A percentile compares a stretch with the other conserved stretches of the same genome.
Evolutionary conservation across 2,888 invertebrate species (phyloP).

Genomic region (Coleophora deauratella): DNA sequence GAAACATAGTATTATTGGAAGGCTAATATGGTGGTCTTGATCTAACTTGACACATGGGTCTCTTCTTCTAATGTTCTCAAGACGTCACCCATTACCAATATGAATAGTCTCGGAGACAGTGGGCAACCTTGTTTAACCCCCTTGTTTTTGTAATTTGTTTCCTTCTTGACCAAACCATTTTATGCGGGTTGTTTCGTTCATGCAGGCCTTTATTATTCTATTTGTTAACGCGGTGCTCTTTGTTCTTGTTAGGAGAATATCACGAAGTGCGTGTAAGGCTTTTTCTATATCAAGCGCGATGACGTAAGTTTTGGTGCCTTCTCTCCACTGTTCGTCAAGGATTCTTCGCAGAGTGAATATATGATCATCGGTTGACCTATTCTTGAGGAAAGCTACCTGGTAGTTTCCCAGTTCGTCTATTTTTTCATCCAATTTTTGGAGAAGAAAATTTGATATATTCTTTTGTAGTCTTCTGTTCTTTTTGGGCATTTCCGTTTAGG

Average conservation of each 20-base stretch:
- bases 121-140: too few species aligned
- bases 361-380: conserved; percentile 3
- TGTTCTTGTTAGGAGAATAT: background rate
- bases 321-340: background rate
- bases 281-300: background rate
- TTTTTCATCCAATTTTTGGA: too few species aligned
- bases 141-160: too few species aligned
- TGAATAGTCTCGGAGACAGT: too few species aligned
- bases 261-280: background rate
- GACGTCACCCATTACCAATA: too few species aligned
- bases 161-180: background rate
- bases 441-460: too few species aligned
- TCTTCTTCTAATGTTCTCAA: too few species aligned
- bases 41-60: too few species aligned
- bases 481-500: too few species aligned
- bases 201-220: conserved; percentile 1
- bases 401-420: background rate
- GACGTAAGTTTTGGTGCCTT: background rate
- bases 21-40: too few species aligned
- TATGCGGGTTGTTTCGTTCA: background rate
- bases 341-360: background rate
- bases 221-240: background rate
- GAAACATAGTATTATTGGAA: too few species aligned
- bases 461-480: too few species aligned
- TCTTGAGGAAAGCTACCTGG: background rate